A percentile compares a stretch with the other conserved stretches of the same genome.
Conservation (phyloP, 2,888 invertebrate species). For the Ommatoiulus sabulosus region DNA sequence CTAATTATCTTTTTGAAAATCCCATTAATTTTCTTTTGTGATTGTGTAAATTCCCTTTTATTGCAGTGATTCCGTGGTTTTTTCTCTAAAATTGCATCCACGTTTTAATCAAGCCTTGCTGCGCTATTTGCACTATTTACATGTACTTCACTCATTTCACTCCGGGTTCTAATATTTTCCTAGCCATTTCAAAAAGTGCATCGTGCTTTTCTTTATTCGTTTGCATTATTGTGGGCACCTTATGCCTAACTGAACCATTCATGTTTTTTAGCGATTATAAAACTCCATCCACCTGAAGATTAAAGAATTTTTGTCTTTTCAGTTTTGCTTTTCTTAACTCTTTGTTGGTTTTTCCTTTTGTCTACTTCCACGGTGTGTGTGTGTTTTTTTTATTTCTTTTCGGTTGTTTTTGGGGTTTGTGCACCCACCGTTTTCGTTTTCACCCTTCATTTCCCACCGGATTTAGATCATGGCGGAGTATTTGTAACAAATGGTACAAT, state of each 20-base stretch:
- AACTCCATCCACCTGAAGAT: background rate
- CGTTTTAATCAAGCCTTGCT: too few relatives aligned
- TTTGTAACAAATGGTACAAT: constrained; percentile 44
- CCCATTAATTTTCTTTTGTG: too few relatives aligned
- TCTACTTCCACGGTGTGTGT: background rate
- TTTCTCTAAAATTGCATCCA: too few relatives aligned
- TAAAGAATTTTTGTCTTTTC: background rate
- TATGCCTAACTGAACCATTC: too few relatives aligned
- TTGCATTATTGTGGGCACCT: too few relatives aligned
- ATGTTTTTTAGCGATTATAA: too few relatives aligned
- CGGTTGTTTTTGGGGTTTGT: background rate
- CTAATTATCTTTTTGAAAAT: too few relatives aligned
- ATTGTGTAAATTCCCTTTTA: too few relatives aligned
- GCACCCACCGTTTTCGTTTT: constrained; percentile 26
- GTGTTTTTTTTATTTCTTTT: background rate
- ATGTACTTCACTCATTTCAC: too few relatives aligned
- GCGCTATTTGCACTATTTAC: too few relatives aligned
- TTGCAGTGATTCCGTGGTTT: too few relatives aligned
- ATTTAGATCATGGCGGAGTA: constrained; percentile 45
- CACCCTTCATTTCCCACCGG: constrained; percentile 47
- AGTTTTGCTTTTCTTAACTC: background rate
- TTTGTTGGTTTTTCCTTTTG: background rate
- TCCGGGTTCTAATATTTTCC: too few relatives aligned
- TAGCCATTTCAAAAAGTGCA: background rate
- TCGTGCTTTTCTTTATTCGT: background rate